Conservation (phyloP, 2,113 vertebrate genomes). For the Phocoena phocoena region DNA sequence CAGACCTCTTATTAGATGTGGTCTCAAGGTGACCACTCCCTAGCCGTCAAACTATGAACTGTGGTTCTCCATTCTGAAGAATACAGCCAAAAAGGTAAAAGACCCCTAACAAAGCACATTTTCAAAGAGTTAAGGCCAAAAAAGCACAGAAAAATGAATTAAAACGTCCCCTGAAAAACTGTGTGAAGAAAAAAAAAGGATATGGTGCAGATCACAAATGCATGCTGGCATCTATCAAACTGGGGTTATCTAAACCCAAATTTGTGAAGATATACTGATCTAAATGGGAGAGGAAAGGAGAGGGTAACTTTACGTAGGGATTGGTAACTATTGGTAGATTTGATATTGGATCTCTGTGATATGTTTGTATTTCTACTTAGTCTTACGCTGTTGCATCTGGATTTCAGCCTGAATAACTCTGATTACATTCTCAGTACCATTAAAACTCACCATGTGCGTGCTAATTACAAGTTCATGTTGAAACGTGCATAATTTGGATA, state of each 20-base stretch:
- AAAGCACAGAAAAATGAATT: background rate
- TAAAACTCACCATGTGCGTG: background rate
- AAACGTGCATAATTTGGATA: background rate
- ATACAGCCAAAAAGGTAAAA: background rate
- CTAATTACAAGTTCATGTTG: background rate
- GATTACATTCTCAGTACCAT: background rate
- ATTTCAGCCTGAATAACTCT: conserved; percentile 26
- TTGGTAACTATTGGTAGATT: background rate
- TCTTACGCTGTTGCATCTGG: background rate
- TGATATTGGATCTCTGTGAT: background rate
- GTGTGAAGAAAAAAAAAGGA: background rate
- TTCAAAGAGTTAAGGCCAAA: background rate
- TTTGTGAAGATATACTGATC: background rate
- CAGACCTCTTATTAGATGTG: background rate
- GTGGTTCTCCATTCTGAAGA: background rate
- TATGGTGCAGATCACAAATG: background rate
- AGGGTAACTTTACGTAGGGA: background rate
- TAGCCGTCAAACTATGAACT: background rate
- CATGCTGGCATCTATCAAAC: background rate
- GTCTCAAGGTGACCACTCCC: background rate
- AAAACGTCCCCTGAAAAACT: background rate
- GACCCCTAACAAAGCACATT: background rate
- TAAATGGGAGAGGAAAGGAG: background rate
- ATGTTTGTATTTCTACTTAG: background rate
- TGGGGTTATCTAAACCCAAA: background rate